These are phyloP conservation scores for Xanthia togata DNA, from an alignment of 2,888 invertebrate genomes.

Conservation along the genomic window DNA sequence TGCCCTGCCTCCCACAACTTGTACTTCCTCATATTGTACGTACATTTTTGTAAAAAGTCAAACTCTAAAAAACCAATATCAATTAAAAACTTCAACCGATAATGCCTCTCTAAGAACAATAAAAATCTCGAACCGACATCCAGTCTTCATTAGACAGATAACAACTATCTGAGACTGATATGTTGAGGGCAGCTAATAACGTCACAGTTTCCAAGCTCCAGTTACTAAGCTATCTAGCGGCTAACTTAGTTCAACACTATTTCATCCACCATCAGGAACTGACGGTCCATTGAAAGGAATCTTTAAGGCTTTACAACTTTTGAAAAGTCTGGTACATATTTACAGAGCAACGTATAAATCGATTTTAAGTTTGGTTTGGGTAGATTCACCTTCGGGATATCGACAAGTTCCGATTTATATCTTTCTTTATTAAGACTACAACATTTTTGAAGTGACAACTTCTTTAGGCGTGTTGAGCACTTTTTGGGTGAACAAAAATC, in stretches of 20 bases:
- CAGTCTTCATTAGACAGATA: constrained; percentile 31
- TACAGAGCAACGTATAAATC: neutral
- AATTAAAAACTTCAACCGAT: neutral
- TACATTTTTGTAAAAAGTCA: neutral
- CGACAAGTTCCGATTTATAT: neutral
- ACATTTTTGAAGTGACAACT: too few relatives aligned
- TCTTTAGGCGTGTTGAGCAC: too few relatives aligned
- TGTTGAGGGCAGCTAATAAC: constrained; percentile 47
- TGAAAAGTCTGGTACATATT: neutral
- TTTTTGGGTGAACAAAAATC: too few relatives aligned
- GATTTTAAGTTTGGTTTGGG: neutral
- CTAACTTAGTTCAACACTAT: constrained; percentile 38
- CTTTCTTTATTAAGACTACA: too few relatives aligned
- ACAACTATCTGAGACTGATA: constrained; percentile 31
- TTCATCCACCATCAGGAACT: constrained; percentile 27
- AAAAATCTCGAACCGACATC: constrained; percentile 10
- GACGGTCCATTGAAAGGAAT: constrained; percentile 8
- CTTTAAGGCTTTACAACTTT: constrained; percentile 8
- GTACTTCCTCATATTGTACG: neutral
- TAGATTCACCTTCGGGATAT: neutral
- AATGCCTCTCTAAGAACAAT: constrained; percentile 16
- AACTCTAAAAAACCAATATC: neutral
- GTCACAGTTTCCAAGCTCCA: constrained; percentile 40
- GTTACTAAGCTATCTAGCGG: constrained; percentile 33
- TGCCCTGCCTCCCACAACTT: neutral